phyloP scores from a whole-genome alignment of 2,113 vertebrate genomes.

The Rhabdomys dilectus region DNA sequence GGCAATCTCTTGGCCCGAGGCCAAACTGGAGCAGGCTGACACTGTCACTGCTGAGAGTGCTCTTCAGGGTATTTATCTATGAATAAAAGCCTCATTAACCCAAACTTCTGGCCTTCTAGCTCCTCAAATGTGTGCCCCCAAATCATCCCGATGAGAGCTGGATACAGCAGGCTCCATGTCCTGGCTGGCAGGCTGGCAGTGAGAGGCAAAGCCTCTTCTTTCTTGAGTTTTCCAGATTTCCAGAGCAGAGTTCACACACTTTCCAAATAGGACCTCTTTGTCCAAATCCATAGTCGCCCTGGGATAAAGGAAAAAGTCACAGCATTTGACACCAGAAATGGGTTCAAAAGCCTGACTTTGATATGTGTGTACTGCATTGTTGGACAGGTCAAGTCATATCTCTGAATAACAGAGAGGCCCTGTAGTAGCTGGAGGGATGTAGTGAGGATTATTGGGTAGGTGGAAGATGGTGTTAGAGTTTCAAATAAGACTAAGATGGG shows the following conservation, averaged over 20 bases:
- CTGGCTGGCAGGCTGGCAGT: background rate
- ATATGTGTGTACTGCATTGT: background rate
- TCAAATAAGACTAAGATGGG: background rate
- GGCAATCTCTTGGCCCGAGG: background rate
- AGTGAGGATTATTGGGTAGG: background rate
- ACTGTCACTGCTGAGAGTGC: background rate
- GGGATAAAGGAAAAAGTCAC: background rate
- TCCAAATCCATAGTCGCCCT: background rate
- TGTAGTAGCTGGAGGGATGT: background rate
- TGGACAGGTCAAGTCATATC: background rate
- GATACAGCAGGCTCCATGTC: background rate
- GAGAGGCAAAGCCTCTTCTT: background rate
- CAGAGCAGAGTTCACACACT: background rate
- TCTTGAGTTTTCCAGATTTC: background rate
- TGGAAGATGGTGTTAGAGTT: background rate
- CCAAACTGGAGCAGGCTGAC: background rate
- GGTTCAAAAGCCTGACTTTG: background rate
- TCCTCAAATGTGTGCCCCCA: conserved; percentile 39
- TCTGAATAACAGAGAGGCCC: background rate
- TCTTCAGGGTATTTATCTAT: conserved; percentile 25
- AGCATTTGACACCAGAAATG: background rate
- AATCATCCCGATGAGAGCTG: rapidly evolving
- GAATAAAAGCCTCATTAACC: conserved; percentile 54
- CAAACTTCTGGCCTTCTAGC: conserved; percentile 42
- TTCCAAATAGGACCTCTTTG: conserved; percentile 15